Conservation (phyloP, 2,888 invertebrate genomes). For the Flexamia atlantica region DNA sequence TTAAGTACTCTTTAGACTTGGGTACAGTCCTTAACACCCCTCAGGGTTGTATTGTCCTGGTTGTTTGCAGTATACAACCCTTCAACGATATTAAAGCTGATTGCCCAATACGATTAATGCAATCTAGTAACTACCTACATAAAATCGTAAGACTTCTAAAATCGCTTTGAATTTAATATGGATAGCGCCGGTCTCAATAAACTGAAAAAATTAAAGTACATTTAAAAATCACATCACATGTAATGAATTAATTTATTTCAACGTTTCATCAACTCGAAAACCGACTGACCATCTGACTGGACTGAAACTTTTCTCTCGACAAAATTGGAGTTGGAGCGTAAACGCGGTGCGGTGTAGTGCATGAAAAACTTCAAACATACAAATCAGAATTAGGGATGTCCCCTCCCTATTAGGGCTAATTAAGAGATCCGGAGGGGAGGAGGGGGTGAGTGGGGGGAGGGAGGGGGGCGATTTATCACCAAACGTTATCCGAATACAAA, state of each 20-base stretch:
- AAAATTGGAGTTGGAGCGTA: slow-evolving; percentile 6
- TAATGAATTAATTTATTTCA: not conserved
- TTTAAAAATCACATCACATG: too few relatives aligned
- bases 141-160: too few relatives aligned
- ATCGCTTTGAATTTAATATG: too few relatives aligned
- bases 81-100: too few relatives aligned
- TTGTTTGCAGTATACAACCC: too few relatives aligned
- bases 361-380: slow-evolving; percentile 56
- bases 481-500: slow-evolving; percentile 52
- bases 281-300: not conserved
- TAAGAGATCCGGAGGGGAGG: not conserved
- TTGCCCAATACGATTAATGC: too few relatives aligned
- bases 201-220: too few relatives aligned
- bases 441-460: not conserved
- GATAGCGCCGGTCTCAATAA: too few relatives aligned
- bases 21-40: too few relatives aligned
- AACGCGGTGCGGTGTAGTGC: not conserved
- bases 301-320: slow-evolving; percentile 15
- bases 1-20: too few relatives aligned
- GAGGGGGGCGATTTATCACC: slow-evolving; percentile 28
- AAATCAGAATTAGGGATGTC: slow-evolving; percentile 49
- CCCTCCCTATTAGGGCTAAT: slow-evolving; percentile 51
- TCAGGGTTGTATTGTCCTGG: too few relatives aligned
- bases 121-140: too few relatives aligned
- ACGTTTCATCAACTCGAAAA: not conserved